Percentiles rank a stretch among this genome's conserved stretches.
phyloP scores from a whole-genome alignment of 2,888 invertebrate genomes.

The Drosophila suboccidentalis region DNA sequence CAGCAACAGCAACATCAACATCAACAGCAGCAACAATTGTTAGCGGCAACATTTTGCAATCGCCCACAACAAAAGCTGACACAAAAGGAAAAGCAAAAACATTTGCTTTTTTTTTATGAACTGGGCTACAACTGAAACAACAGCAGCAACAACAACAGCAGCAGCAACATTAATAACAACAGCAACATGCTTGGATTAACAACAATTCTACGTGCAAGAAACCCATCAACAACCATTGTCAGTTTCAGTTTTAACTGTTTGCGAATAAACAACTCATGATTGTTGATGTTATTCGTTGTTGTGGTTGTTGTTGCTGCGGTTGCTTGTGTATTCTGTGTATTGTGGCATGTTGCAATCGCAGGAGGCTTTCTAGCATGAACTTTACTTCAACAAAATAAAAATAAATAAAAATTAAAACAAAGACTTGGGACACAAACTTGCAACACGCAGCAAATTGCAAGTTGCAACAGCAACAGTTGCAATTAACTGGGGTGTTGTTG shows the following conservation, averaged over 20 bases:
- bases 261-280: constrained; percentile 11
- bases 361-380: constrained; percentile 7
- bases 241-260: constrained; percentile 4
- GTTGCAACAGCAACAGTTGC: constrained; percentile 22
- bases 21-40: constrained; percentile 13
- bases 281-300: neutral
- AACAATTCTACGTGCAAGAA: constrained; percentile 27
- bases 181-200: constrained; percentile 25
- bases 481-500: constrained; percentile 64
- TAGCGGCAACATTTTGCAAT: constrained; percentile 47
- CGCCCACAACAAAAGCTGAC: constrained; percentile 43
- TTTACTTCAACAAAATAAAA: neutral
- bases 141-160: constrained; percentile 22
- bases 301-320: neutral
- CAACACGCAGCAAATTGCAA: constrained; percentile 28
- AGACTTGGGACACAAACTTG: constrained; percentile 58
- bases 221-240: constrained; percentile 3
- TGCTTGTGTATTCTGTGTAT: constrained; percentile 1
- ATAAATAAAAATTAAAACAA: constrained; percentile 22
- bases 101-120: constrained; percentile 39
- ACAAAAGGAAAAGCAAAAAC: constrained; percentile 41
- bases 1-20: constrained; percentile 22
- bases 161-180: constrained; percentile 16
- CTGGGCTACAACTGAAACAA: constrained; percentile 44
- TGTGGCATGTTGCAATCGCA: constrained; percentile 4